These are phyloP conservation scores for Malurus cyaneus DNA, from an alignment of 2,113 vertebrate genomes.

Conservation along the genomic window DNA sequence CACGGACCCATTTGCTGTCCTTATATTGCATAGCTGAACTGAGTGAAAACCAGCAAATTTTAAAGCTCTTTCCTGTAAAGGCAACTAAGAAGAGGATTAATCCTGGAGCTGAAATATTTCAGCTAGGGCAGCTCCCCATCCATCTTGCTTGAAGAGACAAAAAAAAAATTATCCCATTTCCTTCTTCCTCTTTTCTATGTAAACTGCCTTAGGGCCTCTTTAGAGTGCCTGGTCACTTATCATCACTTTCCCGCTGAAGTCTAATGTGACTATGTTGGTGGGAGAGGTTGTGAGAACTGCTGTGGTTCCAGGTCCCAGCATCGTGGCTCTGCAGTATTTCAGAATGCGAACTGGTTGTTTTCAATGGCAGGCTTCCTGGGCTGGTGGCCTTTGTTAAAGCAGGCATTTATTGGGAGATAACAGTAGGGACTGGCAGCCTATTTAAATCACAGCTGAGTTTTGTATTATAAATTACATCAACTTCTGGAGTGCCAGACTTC, in stretches of 20 bases:
- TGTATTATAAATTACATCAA: constrained; percentile 55
- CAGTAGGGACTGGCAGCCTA: constrained; percentile 17
- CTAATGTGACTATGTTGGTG: not conserved
- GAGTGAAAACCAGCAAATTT: not conserved
- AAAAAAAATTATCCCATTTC: not conserved
- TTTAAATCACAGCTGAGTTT: constrained; percentile 57
- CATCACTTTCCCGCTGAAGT: not conserved
- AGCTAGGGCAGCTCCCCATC: not conserved
- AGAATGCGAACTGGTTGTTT: constrained; percentile 27
- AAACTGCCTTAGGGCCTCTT: not conserved
- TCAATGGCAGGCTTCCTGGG: constrained; percentile 47
- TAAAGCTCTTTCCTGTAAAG: not conserved
- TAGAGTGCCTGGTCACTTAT: not conserved
- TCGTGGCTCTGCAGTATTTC: not conserved
- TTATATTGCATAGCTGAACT: not conserved
- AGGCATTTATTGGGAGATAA: constrained; percentile 49
- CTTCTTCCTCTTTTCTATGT: not conserved
- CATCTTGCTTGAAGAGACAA: not conserved
- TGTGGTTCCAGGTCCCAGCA: not conserved
- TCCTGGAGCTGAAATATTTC: not conserved
- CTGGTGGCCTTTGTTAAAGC: constrained; percentile 24
- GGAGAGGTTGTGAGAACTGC: constrained; percentile 17
- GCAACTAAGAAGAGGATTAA: not conserved
- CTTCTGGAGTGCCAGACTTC: constrained; percentile 32
- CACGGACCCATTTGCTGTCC: not conserved